Percentiles rank a stretch among this genome's conserved stretches.
Evolutionary conservation across 2,113 vertebrate genomes (phyloP).

Genomic region (Psittacula cyanocephala): DNA sequence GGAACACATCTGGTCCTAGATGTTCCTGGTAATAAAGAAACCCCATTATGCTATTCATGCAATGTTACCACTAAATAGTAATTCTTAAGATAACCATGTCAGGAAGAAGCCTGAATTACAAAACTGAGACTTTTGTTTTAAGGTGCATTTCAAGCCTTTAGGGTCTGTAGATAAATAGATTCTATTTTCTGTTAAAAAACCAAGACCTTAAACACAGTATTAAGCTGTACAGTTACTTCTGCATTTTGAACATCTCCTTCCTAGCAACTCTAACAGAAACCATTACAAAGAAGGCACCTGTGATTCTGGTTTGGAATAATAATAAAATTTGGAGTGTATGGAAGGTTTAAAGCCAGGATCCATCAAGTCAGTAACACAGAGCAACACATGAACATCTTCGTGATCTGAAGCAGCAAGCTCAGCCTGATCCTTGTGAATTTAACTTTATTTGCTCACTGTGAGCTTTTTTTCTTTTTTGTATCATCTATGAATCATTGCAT

Average conservation of each 20-base stretch:
- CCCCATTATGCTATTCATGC: neutral
- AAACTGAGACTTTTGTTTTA: neutral
- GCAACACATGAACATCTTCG: neutral
- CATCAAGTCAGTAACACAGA: slow-evolving; percentile 12
- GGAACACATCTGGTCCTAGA: neutral
- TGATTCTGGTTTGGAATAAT: neutral
- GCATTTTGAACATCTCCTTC: neutral
- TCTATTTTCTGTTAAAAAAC: neutral
- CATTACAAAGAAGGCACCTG: neutral
- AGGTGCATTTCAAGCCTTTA: neutral
- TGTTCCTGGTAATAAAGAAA: neutral
- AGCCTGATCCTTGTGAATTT: slow-evolving; percentile 41
- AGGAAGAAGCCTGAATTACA: neutral
- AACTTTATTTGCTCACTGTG: slow-evolving; percentile 49
- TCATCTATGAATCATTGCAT: slow-evolving; percentile 15
- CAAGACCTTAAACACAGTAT: neutral
- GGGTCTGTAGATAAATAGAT: neutral
- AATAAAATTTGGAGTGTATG: neutral
- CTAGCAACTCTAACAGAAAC: neutral
- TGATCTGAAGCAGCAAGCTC: slow-evolving; percentile 17
- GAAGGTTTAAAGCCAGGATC: neutral
- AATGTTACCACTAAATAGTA: neutral
- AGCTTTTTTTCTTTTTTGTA: slow-evolving; percentile 32
- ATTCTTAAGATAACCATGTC: neutral
- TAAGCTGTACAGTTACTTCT: neutral